A percentile compares a stretch with the other conserved stretches of the same genome.
These are phyloP conservation scores for Thymelicus lineola DNA, from an alignment of 2,888 invertebrate species.

Conservation along the genomic window DNA sequence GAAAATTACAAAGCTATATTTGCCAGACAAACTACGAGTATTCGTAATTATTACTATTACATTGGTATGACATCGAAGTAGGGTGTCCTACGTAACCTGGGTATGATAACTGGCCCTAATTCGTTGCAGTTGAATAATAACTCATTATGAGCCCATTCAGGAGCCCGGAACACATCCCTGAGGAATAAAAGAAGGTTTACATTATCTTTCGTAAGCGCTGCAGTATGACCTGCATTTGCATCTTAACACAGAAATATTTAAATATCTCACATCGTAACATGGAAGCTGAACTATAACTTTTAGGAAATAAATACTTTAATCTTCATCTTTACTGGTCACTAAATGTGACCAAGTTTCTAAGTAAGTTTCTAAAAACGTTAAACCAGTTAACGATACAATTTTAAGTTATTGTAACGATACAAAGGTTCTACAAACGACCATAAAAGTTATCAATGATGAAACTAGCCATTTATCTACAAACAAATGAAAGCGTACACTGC, in stretches of 20 bases:
- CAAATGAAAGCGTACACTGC: slow-evolving; percentile 1
- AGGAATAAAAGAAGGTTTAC: slow-evolving; percentile 21
- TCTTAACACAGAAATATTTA: background rate
- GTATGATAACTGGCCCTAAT: slow-evolving; percentile 20
- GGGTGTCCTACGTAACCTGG: background rate
- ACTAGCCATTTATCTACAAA: background rate
- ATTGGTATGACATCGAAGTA: too few relatives aligned
- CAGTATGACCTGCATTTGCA: slow-evolving; percentile 19
- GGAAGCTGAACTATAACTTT: too few relatives aligned
- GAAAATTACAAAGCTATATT: too few relatives aligned
- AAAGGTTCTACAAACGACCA: background rate
- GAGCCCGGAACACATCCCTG: slow-evolving; percentile 16
- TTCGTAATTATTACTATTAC: too few relatives aligned
- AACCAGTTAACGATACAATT: too few relatives aligned
- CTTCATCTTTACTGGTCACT: too few relatives aligned
- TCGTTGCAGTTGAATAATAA: slow-evolving; percentile 18
- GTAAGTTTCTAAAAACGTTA: too few relatives aligned
- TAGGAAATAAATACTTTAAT: too few relatives aligned
- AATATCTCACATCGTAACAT: too few relatives aligned
- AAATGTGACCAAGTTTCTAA: too few relatives aligned
- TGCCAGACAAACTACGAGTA: too few relatives aligned
- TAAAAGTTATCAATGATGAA: background rate
- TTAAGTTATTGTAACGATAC: too few relatives aligned
- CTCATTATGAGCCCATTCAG: slow-evolving; percentile 22
- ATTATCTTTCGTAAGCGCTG: slow-evolving; percentile 18